Conservation (phyloP, 2,797 vertebrate species). For the Allobates femoralis region DNA sequence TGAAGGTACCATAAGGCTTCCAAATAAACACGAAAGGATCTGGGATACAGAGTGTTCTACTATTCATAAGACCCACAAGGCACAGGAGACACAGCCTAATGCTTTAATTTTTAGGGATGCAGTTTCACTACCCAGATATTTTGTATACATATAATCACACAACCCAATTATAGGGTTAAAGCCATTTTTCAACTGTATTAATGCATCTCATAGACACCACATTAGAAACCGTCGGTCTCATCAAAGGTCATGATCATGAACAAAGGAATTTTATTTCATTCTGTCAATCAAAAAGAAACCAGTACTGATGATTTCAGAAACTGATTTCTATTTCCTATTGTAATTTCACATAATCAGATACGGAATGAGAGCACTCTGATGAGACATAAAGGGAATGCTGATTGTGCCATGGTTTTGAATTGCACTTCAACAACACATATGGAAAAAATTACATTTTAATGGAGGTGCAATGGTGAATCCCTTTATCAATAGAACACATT, state of each 20-base stretch:
- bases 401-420: constrained; percentile 29
- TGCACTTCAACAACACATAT: constrained; percentile 48
- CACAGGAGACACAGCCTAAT: no score
- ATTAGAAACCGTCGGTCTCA: not conserved
- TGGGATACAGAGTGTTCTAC: no score
- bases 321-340: constrained; percentile 32
- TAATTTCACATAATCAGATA: constrained; percentile 52
- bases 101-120: not conserved
- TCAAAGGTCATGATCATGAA: constrained; percentile 43
- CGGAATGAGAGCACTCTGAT: constrained; percentile 48
- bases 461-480: constrained; percentile 24
- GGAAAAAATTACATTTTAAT: constrained; percentile 51
- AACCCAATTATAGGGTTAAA: not conserved
- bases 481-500: constrained; percentile 12
- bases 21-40: no score
- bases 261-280: not conserved
- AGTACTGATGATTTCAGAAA: constrained; percentile 30
- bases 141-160: not conserved
- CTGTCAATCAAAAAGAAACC: constrained; percentile 14
- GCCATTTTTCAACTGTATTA: not conserved
- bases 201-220: not conserved
- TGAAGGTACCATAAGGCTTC: no score
- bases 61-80: no score
- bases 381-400: constrained; percentile 39
- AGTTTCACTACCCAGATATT: not conserved